Base-by-base conservation (phyloP, 1,140 invertebrate species). In the Drosophila kikkawai region DNA sequence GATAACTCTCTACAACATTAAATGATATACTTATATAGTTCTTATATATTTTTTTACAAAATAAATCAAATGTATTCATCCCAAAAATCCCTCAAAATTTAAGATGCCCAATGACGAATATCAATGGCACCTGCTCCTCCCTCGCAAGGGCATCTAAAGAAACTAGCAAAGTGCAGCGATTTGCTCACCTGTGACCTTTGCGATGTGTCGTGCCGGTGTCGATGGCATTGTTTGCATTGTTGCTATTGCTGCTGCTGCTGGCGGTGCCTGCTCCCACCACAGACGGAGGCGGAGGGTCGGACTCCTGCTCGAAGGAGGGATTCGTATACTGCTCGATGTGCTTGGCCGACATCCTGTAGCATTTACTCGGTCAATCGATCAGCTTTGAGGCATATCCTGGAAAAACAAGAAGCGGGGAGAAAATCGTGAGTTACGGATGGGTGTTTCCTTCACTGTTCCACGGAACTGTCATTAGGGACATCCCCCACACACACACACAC, bases 161-260 rank as follows among this genome's bases (percentile, higher is more conserved):
- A 44, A 66, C 29, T 56, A 36, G 79, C 64, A 63, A 63, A 71
- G 37, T 88, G 80, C 77, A 88, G 22, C 45, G 63, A 64, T 76
- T 76, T 61, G 17, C 90, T 92, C 65, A 91, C 90, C 91, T 91
- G 80, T 91, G 90, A 83, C 90, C 90, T 91, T 91, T 91, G 71
- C 90, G 90, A 87, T 90, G 91, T 91, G 79, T 61, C 55, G 75
- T 82, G 70, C 79, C 79, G 65, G 60, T 79, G 80, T 86, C 82
- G 82, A 47, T 73, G 69, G 66, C 45, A 55, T n/a, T 47, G 58
- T 60, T 80, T 77, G 55, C 42, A 68, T 42, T 47, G 53, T 37
- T 79, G 64, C 57, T n/a, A 11, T 15, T 48, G 55, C 41, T 51
- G 58, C 59, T 32, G 57, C 17, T 12, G 17, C 29, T 41, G 53